These are phyloP conservation scores for Cyprinodon variegatus DNA, from an alignment of 2,113 vertebrate species.

Conservation along the genomic window DNA sequence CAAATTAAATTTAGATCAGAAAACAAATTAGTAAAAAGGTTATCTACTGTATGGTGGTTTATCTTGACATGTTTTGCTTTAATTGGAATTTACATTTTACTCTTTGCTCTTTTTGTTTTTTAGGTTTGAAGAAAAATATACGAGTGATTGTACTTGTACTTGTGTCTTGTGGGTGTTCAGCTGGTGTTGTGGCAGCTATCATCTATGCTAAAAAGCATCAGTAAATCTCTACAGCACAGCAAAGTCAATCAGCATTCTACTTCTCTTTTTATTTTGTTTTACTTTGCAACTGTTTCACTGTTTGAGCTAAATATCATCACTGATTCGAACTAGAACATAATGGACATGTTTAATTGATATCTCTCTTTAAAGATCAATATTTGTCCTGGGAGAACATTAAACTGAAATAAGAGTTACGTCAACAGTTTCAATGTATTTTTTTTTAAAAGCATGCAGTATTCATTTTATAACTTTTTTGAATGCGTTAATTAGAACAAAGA, in stretches of 20 bases:
- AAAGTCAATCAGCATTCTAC: too few species aligned
- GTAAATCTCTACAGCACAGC: neutral
- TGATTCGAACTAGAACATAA: neutral
- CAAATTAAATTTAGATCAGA: neutral
- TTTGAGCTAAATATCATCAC: neutral
- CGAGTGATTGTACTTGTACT: fast-evolving
- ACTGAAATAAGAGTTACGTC: too few species aligned
- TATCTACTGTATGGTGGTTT: neutral
- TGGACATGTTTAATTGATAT: too few species aligned
- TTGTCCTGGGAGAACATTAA: too few species aligned
- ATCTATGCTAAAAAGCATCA: neutral
- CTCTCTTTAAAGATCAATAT: too few species aligned
- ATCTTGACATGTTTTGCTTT: neutral
- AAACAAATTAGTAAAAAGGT: neutral
- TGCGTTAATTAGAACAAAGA: too few species aligned
- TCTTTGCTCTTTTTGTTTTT: neutral
- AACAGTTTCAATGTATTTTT: too few species aligned
- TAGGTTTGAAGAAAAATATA: neutral
- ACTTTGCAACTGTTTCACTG: too few species aligned
- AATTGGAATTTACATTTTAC: neutral
- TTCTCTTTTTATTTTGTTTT: neutral
- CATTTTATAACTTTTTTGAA: too few species aligned
- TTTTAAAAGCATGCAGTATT: too few species aligned
- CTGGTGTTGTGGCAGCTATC: neutral
- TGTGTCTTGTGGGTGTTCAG: neutral